Evolutionary conservation across 1,140 invertebrate genomes (phyloP), one percentile per base, ranked within the genome.

Genomic region (Lepeophtheirus salmonis): DNA sequence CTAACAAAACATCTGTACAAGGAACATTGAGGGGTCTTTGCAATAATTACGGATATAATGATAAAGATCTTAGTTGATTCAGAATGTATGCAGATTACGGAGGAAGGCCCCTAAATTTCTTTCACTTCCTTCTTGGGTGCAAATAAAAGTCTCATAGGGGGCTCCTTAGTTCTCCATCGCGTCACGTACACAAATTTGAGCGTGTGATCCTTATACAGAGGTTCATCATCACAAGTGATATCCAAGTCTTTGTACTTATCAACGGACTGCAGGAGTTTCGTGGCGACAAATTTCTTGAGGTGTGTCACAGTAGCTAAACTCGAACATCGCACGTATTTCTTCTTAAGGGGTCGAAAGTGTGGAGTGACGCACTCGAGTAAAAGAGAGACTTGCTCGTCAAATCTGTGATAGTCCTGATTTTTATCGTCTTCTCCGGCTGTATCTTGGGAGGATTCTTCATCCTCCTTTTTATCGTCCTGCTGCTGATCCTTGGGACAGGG

Each of bases 101-200:
- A 41, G 30, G 30, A n/a, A 41, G 6, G 30, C n/a, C n/a, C n/a
- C n/a, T 41, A 41, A 41, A 41, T 41, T 6, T 41, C 30, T 41
- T 10, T 41, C n/a, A n/a, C 6, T n/a, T 41, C 30, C 30, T 41
- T 56, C 51, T 65, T 67, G 18, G 67, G 66, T 58, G 64, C 64
- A 74, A 88, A 90, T 67, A 88, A 84, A 64, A 90, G 73, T 63
- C 81, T 79, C 48, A 90, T 72, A 1, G 87, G 87, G 52, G 86
- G 86, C 70, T 89, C 89, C 66, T 89, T 81, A 74, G 91, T 90
- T 74, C 92, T 80, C 91, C 94, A 97, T 67, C 91, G 78, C 30
- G 95, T 98, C 14, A 97, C 87, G 68, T 87, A 89, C 25, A 98
- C 92, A 76, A 98, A 99, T 74, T 97, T 97, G 57, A 98, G 76